A percentile compares a stretch with the other conserved stretches of the same genome.
Evolutionary conservation across 1,140 invertebrate species (phyloP).

Genomic region (Muscidifurax raptorellus): DNA sequence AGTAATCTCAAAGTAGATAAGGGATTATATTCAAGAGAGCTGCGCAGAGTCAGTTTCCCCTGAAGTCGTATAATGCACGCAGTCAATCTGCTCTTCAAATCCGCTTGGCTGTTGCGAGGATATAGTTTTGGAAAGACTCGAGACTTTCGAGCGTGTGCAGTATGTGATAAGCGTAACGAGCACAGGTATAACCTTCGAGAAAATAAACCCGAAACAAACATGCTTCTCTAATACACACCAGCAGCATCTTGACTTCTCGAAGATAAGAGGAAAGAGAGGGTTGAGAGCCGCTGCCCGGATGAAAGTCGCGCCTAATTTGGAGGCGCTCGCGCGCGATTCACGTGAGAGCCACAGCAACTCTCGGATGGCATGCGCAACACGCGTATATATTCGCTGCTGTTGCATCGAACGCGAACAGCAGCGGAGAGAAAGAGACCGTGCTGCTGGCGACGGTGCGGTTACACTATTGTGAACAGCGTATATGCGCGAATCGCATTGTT

Average conservation of each 20-base stretch:
- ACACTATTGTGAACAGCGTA: too few relatives aligned
- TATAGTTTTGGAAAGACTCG: too few relatives aligned
- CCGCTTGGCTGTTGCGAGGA: too few relatives aligned
- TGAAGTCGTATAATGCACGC: too few relatives aligned
- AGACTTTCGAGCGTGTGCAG: too few relatives aligned
- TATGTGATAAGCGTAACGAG: too few relatives aligned
- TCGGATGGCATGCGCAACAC: constrained; percentile 54
- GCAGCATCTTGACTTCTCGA: not conserved
- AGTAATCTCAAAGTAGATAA: not conserved
- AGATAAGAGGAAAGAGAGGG: not conserved
- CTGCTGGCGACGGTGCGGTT: too few relatives aligned
- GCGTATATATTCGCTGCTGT: not conserved
- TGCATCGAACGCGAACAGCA: not conserved
- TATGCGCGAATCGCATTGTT: constrained; percentile 33
- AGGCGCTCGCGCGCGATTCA: constrained; percentile 60
- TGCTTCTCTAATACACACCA: not conserved
- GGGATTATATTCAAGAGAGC: too few relatives aligned
- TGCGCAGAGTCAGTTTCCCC: too few relatives aligned
- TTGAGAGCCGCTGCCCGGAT: constrained; percentile 64
- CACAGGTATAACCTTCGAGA: too few relatives aligned
- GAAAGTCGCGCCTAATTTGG: constrained; percentile 72
- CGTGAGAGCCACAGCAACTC: constrained; percentile 62
- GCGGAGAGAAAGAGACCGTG: not conserved
- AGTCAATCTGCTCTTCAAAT: too few relatives aligned
- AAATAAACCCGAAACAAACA: too few relatives aligned